Conservation (phyloP, 2,797 vertebrate genomes). For the Tolypeutes matacus region DNA sequence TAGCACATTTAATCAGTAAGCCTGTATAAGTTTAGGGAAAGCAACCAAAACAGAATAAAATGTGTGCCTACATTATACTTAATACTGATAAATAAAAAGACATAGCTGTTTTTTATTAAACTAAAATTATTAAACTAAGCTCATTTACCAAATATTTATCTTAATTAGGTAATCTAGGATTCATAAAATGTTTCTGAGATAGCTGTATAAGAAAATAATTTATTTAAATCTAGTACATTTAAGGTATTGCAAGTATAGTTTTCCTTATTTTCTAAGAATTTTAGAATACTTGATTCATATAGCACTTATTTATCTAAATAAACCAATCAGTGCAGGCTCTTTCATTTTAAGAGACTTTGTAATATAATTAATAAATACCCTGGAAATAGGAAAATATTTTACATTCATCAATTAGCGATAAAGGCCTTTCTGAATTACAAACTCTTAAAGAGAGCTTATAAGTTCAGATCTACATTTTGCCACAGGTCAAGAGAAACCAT, state of each 20-base stretch:
- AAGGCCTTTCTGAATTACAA: constrained; percentile 32
- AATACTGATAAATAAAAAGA: constrained; percentile 38
- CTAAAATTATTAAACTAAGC: constrained; percentile 12
- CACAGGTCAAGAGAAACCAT: background rate
- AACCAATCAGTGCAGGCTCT: background rate
- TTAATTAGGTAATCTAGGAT: constrained; percentile 44
- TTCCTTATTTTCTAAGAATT: background rate
- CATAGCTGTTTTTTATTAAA: constrained; percentile 38
- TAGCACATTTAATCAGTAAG: constrained; percentile 23
- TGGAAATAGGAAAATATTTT: background rate
- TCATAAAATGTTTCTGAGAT: background rate
- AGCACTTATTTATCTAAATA: constrained; percentile 23
- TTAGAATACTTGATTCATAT: constrained; percentile 25
- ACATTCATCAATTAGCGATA: background rate
- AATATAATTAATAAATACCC: constrained; percentile 40
- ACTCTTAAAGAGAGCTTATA: background rate
- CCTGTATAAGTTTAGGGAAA: background rate
- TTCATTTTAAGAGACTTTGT: background rate
- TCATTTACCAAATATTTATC: constrained; percentile 15
- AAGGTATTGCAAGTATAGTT: background rate
- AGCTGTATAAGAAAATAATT: constrained; percentile 35
- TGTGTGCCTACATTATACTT: background rate
- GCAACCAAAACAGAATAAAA: background rate
- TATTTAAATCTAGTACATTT: constrained; percentile 15
- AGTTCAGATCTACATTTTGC: constrained; percentile 33